Base-by-base conservation (phyloP, 2,797 vertebrate genomes). In the Coracias cyanogaster region DNA sequence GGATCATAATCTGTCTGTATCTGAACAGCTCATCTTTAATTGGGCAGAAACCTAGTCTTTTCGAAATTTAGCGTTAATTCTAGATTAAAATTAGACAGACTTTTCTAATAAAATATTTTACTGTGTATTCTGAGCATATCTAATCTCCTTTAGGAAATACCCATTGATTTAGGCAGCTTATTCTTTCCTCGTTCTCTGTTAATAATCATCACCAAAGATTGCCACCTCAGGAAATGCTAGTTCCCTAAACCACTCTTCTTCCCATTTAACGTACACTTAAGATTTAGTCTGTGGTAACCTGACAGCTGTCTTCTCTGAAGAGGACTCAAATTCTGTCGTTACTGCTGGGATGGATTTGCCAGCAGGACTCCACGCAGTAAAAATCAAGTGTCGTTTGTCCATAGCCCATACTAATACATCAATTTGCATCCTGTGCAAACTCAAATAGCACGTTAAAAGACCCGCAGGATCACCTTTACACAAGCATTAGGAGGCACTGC, bases 401-500 rank as follows among this genome's bases (percentile, higher is more conserved):
- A 72, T 19, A 78, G 24, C 54, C 62, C 48, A 37, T 11, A 21
- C 43, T 22, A 39, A 31, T 15, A 12, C 19, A 20, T 37, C 33
- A 37, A 65, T 86, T 85, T 84, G 77, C 41, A 67, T 5, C 25
- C 33, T 13, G 62, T n/a, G 51, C 33, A 55, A 70, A 88, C 6
- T 12, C 24, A 3, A 49, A 45, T 0, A 77, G 46, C 17, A 13
- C 12, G 37, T 35, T 39, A 65, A 39, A 64, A 86, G 60, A 89
- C 46, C 29, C 29, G 72, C 41, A 51, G 69, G 86, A 80, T 64
- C 93, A 92, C 82, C 84, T 93, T 76, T 60, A 31, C 46, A 11
- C 62, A 86, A 83, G 94, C 94, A 57, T 97, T 95, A 96, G 97
- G 96, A 96, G 93, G 93, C 94, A 95, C 94, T 94, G 83, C 96